Evolutionary conservation across 2,797 vertebrate genomes (phyloP), one percentile per base, ranked within the genome.

Genomic region (Gymnopithys bicolor): DNA sequence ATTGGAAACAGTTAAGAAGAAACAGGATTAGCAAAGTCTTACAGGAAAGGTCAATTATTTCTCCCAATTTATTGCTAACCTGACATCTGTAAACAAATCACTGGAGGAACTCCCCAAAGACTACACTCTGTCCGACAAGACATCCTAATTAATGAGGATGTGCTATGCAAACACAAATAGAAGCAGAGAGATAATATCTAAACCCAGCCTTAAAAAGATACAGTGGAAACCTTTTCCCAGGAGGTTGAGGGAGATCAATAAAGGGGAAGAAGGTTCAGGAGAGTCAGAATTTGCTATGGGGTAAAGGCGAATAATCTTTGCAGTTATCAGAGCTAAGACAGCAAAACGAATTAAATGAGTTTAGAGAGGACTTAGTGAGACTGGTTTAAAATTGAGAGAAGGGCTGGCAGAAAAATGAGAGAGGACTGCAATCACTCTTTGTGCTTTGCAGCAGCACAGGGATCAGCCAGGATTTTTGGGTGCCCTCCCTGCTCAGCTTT

Each of bases 31-130:
- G 87, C 82, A 69, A 93, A 89, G 89, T 66, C 87, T 95, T 93
- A 89, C 75, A 92, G 90, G 89, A 93, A 95, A 96, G 96, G 94
- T 96, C 96, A 95, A 92, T 96, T 95, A 95, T 95, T 95, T 82
- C 87, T 87, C 78, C 78, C 93, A 66, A 85, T 95, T 95, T 94
- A 92, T 95, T 92, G 89, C 84, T 89, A 97, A 91, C 89, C 89
- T 90, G 92, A 95, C 93, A 94, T 95, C 87, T 95, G 84, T 96
- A 97, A 95, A 96, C 94, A 96, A 96, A 96, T 95, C 94, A 87
- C 78, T 83, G 51, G 80, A 76, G 92, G 73, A 92, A 28, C 79
- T 96, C 96, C 87, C 92, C 0, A 0, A 95, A 93, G 92, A 91
- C 92, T 46, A 9, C 62, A 27, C 39, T 18, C 48, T 69, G 93